Conservation (phyloP, 2,888 invertebrate genomes). For the Lycocerus yunnanus region DNA sequence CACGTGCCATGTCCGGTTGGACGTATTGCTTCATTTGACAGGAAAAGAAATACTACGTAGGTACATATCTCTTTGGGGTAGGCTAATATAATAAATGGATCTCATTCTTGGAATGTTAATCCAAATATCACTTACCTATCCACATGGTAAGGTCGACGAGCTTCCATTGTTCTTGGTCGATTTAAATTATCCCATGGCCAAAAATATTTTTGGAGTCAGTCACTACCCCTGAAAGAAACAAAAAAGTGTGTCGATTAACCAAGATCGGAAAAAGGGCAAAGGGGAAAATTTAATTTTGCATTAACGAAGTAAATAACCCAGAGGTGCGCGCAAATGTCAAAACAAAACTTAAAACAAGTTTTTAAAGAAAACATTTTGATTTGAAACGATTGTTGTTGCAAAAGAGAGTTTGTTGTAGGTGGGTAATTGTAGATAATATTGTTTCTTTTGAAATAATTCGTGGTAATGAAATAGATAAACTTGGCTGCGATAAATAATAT, state of each 20-base stretch:
- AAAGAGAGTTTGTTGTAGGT: background rate
- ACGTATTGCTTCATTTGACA: background rate
- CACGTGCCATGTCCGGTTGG: background rate
- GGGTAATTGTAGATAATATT: background rate
- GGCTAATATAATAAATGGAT: background rate
- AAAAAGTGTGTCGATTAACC: background rate
- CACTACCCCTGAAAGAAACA: background rate
- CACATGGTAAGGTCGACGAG: conserved; percentile 27
- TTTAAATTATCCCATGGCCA: conserved; percentile 25
- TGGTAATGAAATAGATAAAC: background rate
- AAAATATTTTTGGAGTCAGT: background rate
- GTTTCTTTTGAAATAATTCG: background rate
- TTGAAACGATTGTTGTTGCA: background rate
- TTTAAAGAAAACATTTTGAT: background rate
- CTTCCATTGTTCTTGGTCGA: conserved; percentile 29
- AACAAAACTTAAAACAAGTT: background rate
- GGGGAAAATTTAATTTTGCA: conserved; percentile 1
- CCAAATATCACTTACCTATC: conserved; percentile 29
- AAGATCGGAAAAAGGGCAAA: background rate
- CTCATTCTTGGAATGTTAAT: background rate
- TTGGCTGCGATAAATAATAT: background rate
- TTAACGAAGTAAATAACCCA: background rate
- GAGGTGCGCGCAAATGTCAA: conserved; percentile 11
- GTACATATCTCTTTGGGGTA: background rate
- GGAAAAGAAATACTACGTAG: background rate